Evolutionary conservation across 1,140 invertebrate genomes (phyloP).

Genomic region (Eriocheir sinensis): DNA sequence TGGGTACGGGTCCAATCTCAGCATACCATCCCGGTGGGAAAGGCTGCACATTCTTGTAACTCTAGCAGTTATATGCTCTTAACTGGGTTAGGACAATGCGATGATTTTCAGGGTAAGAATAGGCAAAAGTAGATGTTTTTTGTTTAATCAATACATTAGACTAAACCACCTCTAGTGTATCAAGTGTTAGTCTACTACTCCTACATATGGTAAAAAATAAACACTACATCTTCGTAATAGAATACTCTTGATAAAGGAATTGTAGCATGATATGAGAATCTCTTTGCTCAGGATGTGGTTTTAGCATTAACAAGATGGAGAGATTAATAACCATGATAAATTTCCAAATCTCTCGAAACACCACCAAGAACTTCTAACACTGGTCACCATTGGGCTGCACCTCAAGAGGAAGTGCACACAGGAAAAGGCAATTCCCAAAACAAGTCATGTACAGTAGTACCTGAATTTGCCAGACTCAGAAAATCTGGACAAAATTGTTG

Average conservation of each 20-base stretch:
- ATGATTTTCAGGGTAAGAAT: background rate
- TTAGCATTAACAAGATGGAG: background rate
- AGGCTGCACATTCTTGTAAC: no score
- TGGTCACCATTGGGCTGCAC: background rate
- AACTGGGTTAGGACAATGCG: no score
- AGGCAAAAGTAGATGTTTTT: background rate
- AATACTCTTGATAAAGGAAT: conserved; percentile 23
- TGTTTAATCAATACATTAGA: conserved; percentile 44
- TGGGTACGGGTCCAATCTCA: no score
- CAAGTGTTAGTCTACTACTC: background rate
- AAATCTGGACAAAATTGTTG: background rate
- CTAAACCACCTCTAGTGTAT: background rate
- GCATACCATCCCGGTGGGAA: no score
- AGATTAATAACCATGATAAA: background rate
- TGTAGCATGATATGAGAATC: conserved; percentile 49
- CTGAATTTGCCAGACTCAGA: no score
- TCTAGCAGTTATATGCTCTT: no score
- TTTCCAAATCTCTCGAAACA: conserved; percentile 4
- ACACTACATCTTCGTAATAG: background rate
- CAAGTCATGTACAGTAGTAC: background rate
- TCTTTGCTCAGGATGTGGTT: background rate
- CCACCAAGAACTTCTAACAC: background rate
- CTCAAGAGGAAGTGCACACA: conserved; percentile 37
- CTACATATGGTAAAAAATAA: conserved; percentile 50
- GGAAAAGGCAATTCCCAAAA: background rate